phyloP scores from a whole-genome alignment of 2,797 vertebrate genomes.

The Ataeniobius toweri region DNA sequence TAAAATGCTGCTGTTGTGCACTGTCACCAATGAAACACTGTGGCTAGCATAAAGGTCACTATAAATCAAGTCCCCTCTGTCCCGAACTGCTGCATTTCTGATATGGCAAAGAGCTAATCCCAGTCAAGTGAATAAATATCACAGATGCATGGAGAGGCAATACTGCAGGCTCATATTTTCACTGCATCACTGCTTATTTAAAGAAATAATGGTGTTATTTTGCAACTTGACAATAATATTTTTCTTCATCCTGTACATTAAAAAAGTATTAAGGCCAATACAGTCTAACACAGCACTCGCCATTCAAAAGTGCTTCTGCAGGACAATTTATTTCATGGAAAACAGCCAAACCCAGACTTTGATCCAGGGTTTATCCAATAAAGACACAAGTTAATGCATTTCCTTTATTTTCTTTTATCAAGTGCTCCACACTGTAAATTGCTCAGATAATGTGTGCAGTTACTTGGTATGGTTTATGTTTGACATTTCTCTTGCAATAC shows the following conservation, averaged over 20 bases:
- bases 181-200: background rate
- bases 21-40: slow-evolving; percentile 59
- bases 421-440: background rate
- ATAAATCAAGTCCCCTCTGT: slow-evolving; percentile 70
- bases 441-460: no score
- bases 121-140: slow-evolving; percentile 59
- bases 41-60: slow-evolving; percentile 71
- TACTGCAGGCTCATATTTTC: background rate
- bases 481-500: background rate
- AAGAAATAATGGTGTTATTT: slow-evolving; percentile 18
- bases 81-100: slow-evolving; percentile 27
- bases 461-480: no score
- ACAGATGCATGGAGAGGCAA: slow-evolving; percentile 9
- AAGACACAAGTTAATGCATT: background rate
- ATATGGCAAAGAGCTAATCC: slow-evolving; percentile 45
- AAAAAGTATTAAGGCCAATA: background rate
- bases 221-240: slow-evolving; percentile 2
- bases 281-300: background rate
- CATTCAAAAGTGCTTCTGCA: background rate
- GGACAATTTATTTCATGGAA: background rate
- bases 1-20: slow-evolving; percentile 69
- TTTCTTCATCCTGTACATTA: background rate
- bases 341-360: background rate
- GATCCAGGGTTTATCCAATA: background rate
- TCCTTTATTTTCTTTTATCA: background rate